Evolutionary conservation across 1,140 invertebrate species (phyloP).

Genomic region (Drosophila miranda): DNA sequence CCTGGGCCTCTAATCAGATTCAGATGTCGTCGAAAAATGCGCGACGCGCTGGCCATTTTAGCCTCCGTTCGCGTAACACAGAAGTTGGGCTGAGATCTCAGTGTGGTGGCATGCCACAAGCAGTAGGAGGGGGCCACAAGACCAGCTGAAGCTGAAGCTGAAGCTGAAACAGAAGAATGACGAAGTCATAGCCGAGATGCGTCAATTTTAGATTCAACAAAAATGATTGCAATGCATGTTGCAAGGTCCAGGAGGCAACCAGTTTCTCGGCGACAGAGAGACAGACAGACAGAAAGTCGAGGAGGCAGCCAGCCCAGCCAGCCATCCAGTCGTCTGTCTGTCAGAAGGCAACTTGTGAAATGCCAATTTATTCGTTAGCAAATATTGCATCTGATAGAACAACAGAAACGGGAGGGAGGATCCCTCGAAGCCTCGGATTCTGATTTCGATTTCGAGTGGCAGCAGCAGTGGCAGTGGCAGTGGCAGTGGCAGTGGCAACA

Average conservation of each 20-base stretch:
- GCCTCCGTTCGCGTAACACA: conserved; percentile 70
- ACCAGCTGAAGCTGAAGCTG: conserved; percentile 15
- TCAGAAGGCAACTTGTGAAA: conserved; percentile 78
- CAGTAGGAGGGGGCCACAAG: conserved; percentile 24
- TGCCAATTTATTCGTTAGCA: conserved; percentile 81
- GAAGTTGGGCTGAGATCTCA: conserved; percentile 56
- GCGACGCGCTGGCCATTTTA: conserved; percentile 77
- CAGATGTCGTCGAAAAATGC: conserved; percentile 81
- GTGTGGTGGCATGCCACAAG: conserved; percentile 18
- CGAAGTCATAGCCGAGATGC: conserved; percentile 80
- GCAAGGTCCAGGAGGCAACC: conserved; percentile 35
- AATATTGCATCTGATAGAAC: conserved; percentile 81
- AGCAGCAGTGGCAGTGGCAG: conserved; percentile 54
- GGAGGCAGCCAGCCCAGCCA: conserved; percentile 16
- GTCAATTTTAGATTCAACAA: conserved; percentile 81
- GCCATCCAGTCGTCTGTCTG: conserved; percentile 68
- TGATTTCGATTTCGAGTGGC: conserved; percentile 62
- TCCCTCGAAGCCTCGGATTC: conserved; percentile 17
- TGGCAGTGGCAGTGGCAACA: conserved; percentile 45
- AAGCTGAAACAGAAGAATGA: conserved; percentile 52
- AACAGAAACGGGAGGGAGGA: conserved; percentile 35
- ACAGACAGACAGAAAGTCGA: conserved; percentile 25
- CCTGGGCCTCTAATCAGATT: conserved; percentile 74
- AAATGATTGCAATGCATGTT: conserved; percentile 81
- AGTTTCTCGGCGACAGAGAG: conserved; percentile 35